phyloP scores from a whole-genome alignment of 2,797 vertebrate species.

The Micromesistius poutassou region DNA sequence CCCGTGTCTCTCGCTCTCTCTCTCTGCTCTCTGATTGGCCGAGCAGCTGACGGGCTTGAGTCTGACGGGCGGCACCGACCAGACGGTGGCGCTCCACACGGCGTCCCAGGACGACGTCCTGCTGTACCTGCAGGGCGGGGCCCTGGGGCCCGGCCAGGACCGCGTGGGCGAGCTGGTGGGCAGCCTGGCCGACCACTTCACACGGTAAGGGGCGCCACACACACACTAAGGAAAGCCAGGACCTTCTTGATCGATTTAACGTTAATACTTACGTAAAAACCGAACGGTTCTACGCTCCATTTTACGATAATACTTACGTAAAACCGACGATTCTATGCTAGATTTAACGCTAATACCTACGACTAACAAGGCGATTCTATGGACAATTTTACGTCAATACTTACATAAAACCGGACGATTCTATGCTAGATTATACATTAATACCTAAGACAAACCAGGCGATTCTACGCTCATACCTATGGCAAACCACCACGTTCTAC shows the following conservation, averaged over 20 bases:
- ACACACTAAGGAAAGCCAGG: neutral
- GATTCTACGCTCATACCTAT: no score
- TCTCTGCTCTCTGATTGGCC: neutral
- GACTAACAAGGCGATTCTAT: no score
- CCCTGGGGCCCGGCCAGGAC: conserved; percentile 72
- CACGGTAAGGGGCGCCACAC: conserved; percentile 56
- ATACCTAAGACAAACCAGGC: no score
- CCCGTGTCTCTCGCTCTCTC: conserved; percentile 2
- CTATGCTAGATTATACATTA: no score
- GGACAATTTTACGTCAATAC: no score
- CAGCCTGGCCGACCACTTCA: conserved; percentile 76
- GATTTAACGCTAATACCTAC: no score
- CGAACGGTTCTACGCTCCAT: neutral
- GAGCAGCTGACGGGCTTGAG: conserved; percentile 84
- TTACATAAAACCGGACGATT: no score
- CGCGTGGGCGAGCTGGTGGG: conserved; percentile 87
- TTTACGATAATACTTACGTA: no score
- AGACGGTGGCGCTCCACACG: conserved; percentile 86
- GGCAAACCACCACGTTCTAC: no score
- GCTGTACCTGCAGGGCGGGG: conserved; percentile 78
- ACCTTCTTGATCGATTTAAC: no score
- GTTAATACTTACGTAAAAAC: neutral
- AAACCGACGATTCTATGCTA: no score
- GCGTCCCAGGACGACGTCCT: conserved; percentile 74
- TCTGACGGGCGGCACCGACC: conserved; percentile 80